A percentile compares a stretch with the other conserved stretches of the same genome.
phyloP scores from a whole-genome alignment of 2,797 vertebrate genomes.

The Eulemur coronatus region DNA sequence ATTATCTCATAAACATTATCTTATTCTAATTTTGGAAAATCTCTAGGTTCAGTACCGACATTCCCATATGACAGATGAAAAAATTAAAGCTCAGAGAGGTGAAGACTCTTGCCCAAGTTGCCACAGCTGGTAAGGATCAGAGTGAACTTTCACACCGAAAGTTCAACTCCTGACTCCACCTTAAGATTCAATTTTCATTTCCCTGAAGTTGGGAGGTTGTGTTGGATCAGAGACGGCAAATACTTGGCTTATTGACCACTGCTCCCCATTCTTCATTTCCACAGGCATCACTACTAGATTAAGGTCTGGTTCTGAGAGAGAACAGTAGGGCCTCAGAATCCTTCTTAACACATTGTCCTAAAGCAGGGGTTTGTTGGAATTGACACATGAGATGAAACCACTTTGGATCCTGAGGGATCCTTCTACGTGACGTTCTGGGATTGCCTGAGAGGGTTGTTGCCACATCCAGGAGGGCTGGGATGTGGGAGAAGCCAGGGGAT shows the following conservation, averaged over 20 bases:
- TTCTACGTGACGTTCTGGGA: neutral
- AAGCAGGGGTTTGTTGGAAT: neutral
- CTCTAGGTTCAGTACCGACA: neutral
- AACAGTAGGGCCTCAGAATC: neutral
- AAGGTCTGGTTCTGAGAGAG: neutral
- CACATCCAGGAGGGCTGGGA: neutral
- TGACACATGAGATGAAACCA: neutral
- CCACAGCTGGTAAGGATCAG: too few species aligned
- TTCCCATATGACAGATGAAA: neutral
- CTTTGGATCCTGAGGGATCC: neutral
- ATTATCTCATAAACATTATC: neutral
- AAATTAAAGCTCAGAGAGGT: neutral
- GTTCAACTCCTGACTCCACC: neutral
- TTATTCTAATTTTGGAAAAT: neutral
- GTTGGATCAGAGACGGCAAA: neutral
- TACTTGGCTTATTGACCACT: rapidly evolving
- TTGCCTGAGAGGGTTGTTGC: too few species aligned
- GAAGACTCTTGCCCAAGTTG: neutral
- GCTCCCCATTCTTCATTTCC: neutral
- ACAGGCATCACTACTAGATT: neutral
- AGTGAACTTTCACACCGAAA: neutral
- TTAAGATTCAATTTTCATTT: neutral
- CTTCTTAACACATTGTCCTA: neutral
- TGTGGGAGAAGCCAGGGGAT: neutral
- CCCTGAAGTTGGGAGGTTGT: neutral